A percentile compares a stretch with the other conserved stretches of the same genome.
Evolutionary conservation across 2,888 invertebrate species (phyloP).

Genomic region (Drosophila engyochracea): DNA sequence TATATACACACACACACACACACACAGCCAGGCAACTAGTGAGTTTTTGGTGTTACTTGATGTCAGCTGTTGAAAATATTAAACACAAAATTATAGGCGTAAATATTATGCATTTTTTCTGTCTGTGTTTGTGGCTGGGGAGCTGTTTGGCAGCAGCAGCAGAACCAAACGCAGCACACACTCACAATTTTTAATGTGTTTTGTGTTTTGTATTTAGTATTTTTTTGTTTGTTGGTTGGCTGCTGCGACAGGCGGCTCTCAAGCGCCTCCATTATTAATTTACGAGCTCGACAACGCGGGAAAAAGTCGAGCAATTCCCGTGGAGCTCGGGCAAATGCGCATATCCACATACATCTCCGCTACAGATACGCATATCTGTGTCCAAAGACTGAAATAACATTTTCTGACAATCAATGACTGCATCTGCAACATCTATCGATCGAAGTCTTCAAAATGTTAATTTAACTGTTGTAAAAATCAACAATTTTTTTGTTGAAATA

Average conservation of each 20-base stretch:
- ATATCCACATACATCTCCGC: constrained; percentile 20
- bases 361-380: constrained; percentile 2
- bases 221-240: constrained; percentile 23
- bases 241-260: constrained; percentile 40
- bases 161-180: background rate
- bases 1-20: constrained; percentile 55
- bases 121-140: background rate
- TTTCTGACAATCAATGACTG: background rate
- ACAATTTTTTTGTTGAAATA: background rate
- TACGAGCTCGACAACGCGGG: constrained; percentile 53
- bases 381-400: background rate
- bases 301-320: constrained; percentile 39
- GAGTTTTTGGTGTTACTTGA: constrained; percentile 66
- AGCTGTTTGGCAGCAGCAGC: background rate
- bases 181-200: constrained; percentile 53
- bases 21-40: constrained; percentile 25
- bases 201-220: constrained; percentile 17
- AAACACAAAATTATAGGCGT: constrained; percentile 73
- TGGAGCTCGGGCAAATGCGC: constrained; percentile 15
- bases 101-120: constrained; percentile 74
- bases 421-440: background rate
- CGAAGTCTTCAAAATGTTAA: background rate
- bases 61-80: constrained; percentile 79
- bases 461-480: background rate
- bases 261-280: constrained; percentile 74